Evolutionary conservation across 2,113 vertebrate genomes (phyloP), one percentile per base, ranked within the genome.

Genomic region (Chionomys nivalis): DNA sequence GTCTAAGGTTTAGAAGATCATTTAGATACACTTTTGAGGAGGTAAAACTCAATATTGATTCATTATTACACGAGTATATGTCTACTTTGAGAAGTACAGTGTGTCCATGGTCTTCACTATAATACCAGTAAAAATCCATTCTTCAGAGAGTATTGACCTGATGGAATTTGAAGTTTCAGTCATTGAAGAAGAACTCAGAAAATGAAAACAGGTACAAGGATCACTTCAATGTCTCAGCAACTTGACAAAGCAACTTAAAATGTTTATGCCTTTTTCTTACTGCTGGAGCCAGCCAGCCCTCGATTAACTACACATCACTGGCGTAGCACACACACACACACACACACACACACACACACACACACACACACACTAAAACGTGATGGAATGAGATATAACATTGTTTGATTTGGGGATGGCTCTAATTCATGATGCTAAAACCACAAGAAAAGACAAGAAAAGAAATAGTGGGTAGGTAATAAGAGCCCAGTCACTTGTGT

Each of bases 391-490:
- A 16, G 58, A 47, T 58, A 65, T 47, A 65, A 11, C 52, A 24
- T 55, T 47, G 14, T 36, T 93, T 91, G 14, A 55, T 83, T 83
- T 31, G 17, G 44, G 61, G 16, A 31, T 72, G n/a, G 8, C 47
- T 96, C 31, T 88, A 83, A 73, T 78, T 88, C 82, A 39, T 78
- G 44, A 76, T 58, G 79, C 93, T 90, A 33, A 77, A 33, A 90
- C 23, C n/a, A 49, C 13, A 12, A 44, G 17, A 58, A 7, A 63
- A 17, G 14, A 58, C 4, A 58, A 58, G 17, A 33, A 86, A 65
- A 83, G 28, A 52, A 87, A 70, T 33, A 55, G 12, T 36, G 26
- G 0, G 8, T 58, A 28, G 90, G 9, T 44, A 79, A 86, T 13
- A 66, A 86, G 7, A 63, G 28, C 10, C 10, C 6, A 10, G 58